Evolutionary conservation across 2,888 invertebrate species (phyloP).

Genomic region (Cephus rjabovi): DNA sequence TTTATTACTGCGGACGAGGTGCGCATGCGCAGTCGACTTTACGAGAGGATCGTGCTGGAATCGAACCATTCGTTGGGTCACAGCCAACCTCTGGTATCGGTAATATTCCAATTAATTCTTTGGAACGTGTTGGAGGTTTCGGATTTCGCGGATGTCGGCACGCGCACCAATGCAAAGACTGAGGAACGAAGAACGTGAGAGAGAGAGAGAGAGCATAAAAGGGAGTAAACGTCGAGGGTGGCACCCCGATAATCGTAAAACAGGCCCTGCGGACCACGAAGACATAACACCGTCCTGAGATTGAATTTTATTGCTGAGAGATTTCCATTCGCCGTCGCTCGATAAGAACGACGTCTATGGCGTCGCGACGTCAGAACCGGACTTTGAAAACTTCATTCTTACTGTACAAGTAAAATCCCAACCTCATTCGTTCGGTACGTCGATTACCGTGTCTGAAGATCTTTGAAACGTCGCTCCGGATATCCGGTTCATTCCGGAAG

Average conservation of each 20-base stretch:
- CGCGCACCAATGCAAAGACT: neutral
- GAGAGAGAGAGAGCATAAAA: neutral
- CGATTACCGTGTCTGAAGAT: neutral
- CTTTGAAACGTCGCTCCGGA: neutral
- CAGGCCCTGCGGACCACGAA: slow-evolving; percentile 26
- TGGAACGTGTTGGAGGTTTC: slow-evolving; percentile 19
- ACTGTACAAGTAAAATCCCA: neutral
- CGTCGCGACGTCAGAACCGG: neutral
- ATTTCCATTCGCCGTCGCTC: neutral
- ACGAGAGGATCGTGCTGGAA: slow-evolving; percentile 34
- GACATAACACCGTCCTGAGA: slow-evolving; percentile 28
- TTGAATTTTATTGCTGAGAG: neutral
- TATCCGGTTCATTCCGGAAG: neutral
- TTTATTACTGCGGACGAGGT: neutral
- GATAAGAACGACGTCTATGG: neutral
- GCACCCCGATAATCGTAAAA: slow-evolving; percentile 29
- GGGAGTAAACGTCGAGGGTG: neutral
- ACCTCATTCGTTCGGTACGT: neutral
- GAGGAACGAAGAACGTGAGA: neutral
- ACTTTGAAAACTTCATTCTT: neutral
- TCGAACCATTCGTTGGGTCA: slow-evolving; percentile 31
- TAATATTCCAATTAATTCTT: slow-evolving; percentile 44
- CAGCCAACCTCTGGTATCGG: slow-evolving; percentile 22
- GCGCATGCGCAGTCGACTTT: slow-evolving; percentile 10
- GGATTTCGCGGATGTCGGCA: slow-evolving; percentile 11